Evolutionary conservation across 1,140 invertebrate genomes (phyloP).

Genomic region (Cyclargus thomasi): DNA sequence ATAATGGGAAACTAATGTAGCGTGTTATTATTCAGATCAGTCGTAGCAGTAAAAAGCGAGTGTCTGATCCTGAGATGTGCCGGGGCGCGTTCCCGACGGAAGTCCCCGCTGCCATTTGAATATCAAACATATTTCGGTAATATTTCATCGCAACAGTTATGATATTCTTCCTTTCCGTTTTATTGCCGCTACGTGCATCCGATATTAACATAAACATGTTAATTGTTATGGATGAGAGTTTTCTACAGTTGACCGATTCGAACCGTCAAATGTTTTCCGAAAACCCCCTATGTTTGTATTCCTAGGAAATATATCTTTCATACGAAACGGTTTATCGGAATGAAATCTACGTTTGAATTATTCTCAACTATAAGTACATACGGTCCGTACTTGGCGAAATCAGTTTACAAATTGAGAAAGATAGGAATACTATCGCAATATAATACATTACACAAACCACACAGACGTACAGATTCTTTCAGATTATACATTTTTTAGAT

Average conservation of each 20-base stretch:
- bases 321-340: too few relatives aligned
- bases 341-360: too few relatives aligned
- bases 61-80: slow-evolving; percentile 50
- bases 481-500: too few relatives aligned
- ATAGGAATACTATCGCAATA: too few relatives aligned
- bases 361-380: too few relatives aligned
- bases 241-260: slow-evolving; percentile 5
- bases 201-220: slow-evolving; percentile 45
- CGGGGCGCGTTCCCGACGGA: slow-evolving; percentile 57
- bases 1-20: slow-evolving; percentile 75
- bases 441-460: too few relatives aligned
- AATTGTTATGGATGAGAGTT: slow-evolving; percentile 27
- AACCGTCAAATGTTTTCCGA: background rate
- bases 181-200: slow-evolving; percentile 52
- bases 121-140: slow-evolving; percentile 69
- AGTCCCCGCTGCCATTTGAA: slow-evolving; percentile 66
- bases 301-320: too few relatives aligned
- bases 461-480: too few relatives aligned
- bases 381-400: too few relatives aligned
- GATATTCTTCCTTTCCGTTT: slow-evolving; percentile 67
- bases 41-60: slow-evolving; percentile 69
- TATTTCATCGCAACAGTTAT: slow-evolving; percentile 72
- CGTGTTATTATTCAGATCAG: slow-evolving; percentile 74
- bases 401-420: too few relatives aligned
- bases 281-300: too few relatives aligned